phyloP scores from a whole-genome alignment of 2,113 vertebrate genomes.

The Plotosus lineatus region DNA sequence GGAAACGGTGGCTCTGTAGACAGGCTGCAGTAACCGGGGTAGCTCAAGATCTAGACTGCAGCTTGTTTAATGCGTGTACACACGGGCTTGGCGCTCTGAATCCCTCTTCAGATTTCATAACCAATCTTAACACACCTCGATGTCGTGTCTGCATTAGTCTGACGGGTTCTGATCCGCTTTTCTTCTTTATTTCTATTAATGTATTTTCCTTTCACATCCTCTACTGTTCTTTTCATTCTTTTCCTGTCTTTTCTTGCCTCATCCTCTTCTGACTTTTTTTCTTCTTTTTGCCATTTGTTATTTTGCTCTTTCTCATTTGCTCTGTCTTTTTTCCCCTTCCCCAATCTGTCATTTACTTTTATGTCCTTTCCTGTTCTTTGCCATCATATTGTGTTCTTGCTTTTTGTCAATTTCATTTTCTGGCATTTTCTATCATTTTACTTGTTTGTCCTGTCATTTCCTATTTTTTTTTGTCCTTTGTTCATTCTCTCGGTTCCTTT shows the following conservation, averaged over 20 bases:
- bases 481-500: neutral
- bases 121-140: neutral
- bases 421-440: no score
- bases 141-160: slow-evolving; percentile 9
- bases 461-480: neutral
- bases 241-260: neutral
- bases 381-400: no score
- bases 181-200: no score
- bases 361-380: neutral
- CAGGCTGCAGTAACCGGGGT: slow-evolving; percentile 46
- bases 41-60: slow-evolving; percentile 46
- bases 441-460: no score
- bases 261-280: neutral
- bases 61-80: neutral
- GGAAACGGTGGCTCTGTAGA: slow-evolving; percentile 58
- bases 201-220: slow-evolving; percentile 21
- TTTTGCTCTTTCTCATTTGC: no score
- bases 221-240: neutral
- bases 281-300: no score
- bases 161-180: neutral
- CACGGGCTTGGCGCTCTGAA: neutral
- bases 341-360: neutral
- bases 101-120: neutral
- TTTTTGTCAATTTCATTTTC: no score
- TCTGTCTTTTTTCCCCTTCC: neutral